phyloP scores from a whole-genome alignment of 92 coral and sea anemone genomes.

The Epizoanthus rinbou region DNA sequence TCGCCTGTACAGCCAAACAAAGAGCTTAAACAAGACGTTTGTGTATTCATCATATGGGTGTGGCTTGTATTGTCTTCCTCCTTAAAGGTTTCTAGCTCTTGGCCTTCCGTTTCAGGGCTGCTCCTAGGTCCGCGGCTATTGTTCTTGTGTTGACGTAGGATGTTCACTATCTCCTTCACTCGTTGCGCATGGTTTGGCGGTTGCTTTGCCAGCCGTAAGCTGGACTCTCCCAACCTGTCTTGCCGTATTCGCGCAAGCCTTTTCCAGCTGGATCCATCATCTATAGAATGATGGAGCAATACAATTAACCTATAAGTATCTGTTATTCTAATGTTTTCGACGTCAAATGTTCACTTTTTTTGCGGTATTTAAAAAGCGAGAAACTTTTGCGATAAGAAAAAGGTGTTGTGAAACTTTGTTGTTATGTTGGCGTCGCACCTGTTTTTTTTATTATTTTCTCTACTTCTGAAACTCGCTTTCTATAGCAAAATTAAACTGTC shows the following conservation, averaged over 20 bases:
- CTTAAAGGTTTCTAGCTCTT: background rate
- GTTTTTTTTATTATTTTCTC: no score
- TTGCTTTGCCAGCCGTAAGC: background rate
- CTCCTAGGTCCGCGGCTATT: no score
- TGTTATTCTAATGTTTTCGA: no score
- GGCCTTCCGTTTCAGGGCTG: background rate
- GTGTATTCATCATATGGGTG: background rate
- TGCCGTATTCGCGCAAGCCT: background rate
- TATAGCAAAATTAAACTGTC: no score
- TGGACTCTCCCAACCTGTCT: background rate
- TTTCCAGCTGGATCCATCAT: constrained; percentile 2
- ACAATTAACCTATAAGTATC: background rate
- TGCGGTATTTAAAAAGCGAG: no score
- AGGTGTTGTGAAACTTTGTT: no score
- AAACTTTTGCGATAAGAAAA: no score
- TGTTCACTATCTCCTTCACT: background rate
- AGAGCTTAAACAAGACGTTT: background rate
- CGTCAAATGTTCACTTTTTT: no score
- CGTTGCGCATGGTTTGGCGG: constrained; percentile 1
- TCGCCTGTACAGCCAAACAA: background rate
- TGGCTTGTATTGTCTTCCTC: background rate
- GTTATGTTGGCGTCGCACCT: no score
- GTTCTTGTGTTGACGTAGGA: constrained; percentile 1
- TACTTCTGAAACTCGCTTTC: no score
- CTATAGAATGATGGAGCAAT: background rate